Evolutionary conservation across 2,888 invertebrate genomes (phyloP), one percentile per base, ranked within the genome.

Genomic region (Drosophila mulleri): DNA sequence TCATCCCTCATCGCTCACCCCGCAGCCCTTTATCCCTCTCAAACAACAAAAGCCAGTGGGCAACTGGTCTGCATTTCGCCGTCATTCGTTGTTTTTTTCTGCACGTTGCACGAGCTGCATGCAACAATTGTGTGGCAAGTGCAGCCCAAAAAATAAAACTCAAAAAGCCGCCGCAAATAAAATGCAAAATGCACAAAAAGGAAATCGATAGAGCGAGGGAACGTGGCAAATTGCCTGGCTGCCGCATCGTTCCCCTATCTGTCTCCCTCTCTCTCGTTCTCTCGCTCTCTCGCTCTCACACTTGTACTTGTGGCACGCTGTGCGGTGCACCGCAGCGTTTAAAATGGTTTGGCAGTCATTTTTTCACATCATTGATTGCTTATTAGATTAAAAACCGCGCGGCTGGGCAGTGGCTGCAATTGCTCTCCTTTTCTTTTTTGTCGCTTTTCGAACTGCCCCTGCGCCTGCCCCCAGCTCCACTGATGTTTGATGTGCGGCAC

Each of bases 321-420:
- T 52, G 42, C 52, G 84, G 84, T 89, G 85, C 85, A 85, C 87
- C 90, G 69, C 89, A 83, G 79, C 73, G 75, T 81, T 90, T 86
- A 90, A 90, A 88, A 81, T 67, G 77, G 89, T 90, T 86, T 90
- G 77, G 72, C 90, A 86, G 86, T 87, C 89, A 90, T 86, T 86
- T 86, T 86, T 86, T 86, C 90, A 88, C 90, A 88, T 86, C 88
- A 88, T 90, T 88, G 90, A 90, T 89, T 88, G 90, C 90, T 83
- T 88, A 90, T 90, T 88, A 90, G 86, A 86, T 90, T 86, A 86
- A 83, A 87, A 84, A 65, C 70, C 80, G 65, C 75, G 82, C 85
- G 88, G 75, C 68, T 80, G 86, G 56, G 64, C 70, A 72, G 60
- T 44, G 52, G 26, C 72, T 44, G 23, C 41, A 53, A 37, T 53